A percentile compares a stretch with the other conserved stretches of the same genome.
Conservation (phyloP, 2,888 invertebrate species). For the Bursaphelenchus okinawaensis region DNA sequence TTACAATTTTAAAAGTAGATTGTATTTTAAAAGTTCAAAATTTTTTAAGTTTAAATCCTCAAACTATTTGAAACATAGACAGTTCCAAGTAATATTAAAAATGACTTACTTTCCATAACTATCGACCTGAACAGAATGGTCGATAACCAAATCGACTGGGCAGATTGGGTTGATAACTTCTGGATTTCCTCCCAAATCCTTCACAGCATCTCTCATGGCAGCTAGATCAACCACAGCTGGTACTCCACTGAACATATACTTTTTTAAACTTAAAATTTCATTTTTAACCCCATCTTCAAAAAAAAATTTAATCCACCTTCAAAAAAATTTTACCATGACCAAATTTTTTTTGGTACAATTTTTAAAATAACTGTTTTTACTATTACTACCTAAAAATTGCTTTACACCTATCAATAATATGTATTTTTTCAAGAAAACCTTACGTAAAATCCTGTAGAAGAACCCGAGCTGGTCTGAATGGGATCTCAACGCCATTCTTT, state of each 20-base stretch:
- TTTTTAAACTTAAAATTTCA: too few species aligned
- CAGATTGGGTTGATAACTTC: constrained; percentile 91
- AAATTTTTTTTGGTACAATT: neutral
- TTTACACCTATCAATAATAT: neutral
- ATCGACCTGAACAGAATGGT: constrained; percentile 96
- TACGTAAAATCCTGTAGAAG: constrained; percentile 77
- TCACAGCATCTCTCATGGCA: constrained; percentile 92
- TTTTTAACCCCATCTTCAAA: too few species aligned
- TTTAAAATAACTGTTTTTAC: neutral
- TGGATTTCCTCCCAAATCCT: constrained; percentile 77
- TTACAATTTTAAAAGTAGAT: neutral
- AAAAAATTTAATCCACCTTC: too few species aligned
- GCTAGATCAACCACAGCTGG: constrained; percentile 87
- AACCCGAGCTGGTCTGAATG: constrained; percentile 91
- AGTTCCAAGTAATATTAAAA: neutral
- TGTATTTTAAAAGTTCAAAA: neutral
- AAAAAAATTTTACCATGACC: too few species aligned
- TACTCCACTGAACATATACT: constrained; percentile 77
- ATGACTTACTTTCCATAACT: constrained; percentile 66
- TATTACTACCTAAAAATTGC: constrained; percentile 1
- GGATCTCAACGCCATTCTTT: constrained; percentile 71
- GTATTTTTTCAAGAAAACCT: constrained; percentile 29
- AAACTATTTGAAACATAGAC: constrained; percentile 7
- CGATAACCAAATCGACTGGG: constrained; percentile 93
- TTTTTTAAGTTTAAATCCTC: too few species aligned